Percentiles rank a stretch among this genome's conserved stretches.
Conservation (phyloP, 2,888 invertebrate genomes). For the Prosopocoilus inquinatus region DNA sequence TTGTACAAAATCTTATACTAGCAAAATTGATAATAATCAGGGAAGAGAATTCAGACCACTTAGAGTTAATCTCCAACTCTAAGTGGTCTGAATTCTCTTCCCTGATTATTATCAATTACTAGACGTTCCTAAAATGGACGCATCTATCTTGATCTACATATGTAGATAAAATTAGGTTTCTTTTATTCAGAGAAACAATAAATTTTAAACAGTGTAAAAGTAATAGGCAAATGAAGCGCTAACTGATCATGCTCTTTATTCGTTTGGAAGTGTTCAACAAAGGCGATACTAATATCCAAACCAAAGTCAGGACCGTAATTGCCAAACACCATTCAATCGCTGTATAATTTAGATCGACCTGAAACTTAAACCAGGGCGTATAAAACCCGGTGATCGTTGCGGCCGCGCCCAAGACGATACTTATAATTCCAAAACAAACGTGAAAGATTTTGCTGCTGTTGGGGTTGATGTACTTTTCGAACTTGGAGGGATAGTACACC, state of each 20-base stretch:
- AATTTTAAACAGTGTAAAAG: too few species aligned
- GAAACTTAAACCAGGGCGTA: constrained; percentile 27
- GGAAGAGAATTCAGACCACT: too few species aligned
- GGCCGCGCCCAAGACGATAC: constrained; percentile 24
- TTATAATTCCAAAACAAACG: constrained; percentile 24
- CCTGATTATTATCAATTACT: too few species aligned
- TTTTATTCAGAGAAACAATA: too few species aligned
- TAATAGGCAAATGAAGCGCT: neutral
- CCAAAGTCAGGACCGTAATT: constrained; percentile 12
- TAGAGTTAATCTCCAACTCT: too few species aligned
- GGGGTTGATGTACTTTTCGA: constrained; percentile 30
- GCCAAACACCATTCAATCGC: constrained; percentile 18
- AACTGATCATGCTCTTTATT: constrained; percentile 14
- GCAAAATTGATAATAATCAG: too few species aligned
- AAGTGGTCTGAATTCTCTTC: too few species aligned
- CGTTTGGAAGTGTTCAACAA: constrained; percentile 11
- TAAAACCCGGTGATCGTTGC: constrained; percentile 28
- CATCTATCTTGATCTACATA: too few species aligned
- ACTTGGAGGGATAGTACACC: constrained; percentile 37
- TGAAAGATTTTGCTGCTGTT: constrained; percentile 30
- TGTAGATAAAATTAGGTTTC: too few species aligned
- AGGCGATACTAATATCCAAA: constrained; percentile 12
- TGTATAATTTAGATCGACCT: constrained; percentile 1
- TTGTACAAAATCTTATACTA: too few species aligned
- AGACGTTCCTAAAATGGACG: too few species aligned